phyloP scores from a whole-genome alignment of 1,140 invertebrate genomes.

The Stegodyphus mimosarum region DNA sequence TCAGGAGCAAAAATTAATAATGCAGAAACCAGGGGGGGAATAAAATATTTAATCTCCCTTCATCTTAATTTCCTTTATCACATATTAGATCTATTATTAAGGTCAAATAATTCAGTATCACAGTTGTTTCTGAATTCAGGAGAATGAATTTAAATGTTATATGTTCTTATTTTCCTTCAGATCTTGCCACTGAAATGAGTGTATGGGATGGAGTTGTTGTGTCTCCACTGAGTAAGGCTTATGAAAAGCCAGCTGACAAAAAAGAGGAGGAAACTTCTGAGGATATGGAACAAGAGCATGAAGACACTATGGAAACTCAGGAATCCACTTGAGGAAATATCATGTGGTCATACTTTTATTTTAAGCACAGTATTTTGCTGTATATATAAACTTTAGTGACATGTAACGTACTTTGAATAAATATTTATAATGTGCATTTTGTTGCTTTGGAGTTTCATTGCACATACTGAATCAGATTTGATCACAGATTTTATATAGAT shows the following conservation, averaged over 20 bases:
- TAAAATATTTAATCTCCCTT: too few species aligned
- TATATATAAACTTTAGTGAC: too few species aligned
- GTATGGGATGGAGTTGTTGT: constrained; percentile 96
- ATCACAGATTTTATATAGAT: too few species aligned
- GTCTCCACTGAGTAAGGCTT: constrained; percentile 89
- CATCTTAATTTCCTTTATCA: background rate
- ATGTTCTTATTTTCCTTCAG: constrained; percentile 64
- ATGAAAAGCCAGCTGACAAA: constrained; percentile 78
- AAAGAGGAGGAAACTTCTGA: constrained; percentile 69
- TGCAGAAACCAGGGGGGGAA: too few species aligned
- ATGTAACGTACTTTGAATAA: too few species aligned
- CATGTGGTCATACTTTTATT: background rate
- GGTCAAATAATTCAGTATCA: background rate
- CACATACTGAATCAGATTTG: too few species aligned
- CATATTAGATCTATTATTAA: background rate
- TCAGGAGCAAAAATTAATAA: too few species aligned
- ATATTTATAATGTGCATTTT: too few species aligned
- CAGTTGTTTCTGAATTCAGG: background rate
- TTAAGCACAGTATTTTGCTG: background rate
- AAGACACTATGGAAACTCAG: constrained; percentile 63
- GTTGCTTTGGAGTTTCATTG: too few species aligned
- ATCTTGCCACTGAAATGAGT: constrained; percentile 80
- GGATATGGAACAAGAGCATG: constrained; percentile 63
- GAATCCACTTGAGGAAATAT: background rate
- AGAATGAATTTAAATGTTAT: background rate